Evolutionary conservation across 2,113 vertebrate genomes (phyloP).

Genomic region (Tragelaphus scriptus): DNA sequence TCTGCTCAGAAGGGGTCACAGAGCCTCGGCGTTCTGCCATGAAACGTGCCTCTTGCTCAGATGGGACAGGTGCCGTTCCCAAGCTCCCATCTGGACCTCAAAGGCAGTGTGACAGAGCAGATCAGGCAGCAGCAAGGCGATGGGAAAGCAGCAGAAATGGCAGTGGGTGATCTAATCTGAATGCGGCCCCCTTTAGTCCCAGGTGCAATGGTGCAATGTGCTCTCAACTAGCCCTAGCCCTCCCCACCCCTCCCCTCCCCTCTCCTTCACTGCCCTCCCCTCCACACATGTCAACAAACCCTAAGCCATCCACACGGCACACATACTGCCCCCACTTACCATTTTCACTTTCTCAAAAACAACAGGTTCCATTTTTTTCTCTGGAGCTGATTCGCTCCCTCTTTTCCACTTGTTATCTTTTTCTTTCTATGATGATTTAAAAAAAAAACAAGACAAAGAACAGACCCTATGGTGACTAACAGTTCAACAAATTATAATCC

Average conservation of each 20-base stretch:
- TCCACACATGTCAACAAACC: not conserved
- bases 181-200: not conserved
- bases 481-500: not conserved
- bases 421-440: constrained; percentile 86
- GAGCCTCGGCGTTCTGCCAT: not conserved
- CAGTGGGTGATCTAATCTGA: not conserved
- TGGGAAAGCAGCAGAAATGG: not conserved
- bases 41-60: not conserved
- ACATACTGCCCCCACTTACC: constrained; percentile 78
- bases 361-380: constrained; percentile 88
- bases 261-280: not conserved
- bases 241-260: not conserved
- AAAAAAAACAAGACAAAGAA: not conserved
- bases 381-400: constrained; percentile 83
- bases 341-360: constrained; percentile 98
- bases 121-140: not conserved
- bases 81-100: not conserved
- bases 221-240: not conserved
- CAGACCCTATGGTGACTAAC: not conserved
- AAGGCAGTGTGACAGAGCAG: not conserved
- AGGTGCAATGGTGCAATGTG: not conserved
- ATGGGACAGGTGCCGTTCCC: not conserved
- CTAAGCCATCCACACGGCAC: not conserved
- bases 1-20: not conserved
- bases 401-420: constrained; percentile 87